These are phyloP conservation scores for Bombylius discolor DNA, from an alignment of 2,888 invertebrate genomes.

Conservation along the genomic window DNA sequence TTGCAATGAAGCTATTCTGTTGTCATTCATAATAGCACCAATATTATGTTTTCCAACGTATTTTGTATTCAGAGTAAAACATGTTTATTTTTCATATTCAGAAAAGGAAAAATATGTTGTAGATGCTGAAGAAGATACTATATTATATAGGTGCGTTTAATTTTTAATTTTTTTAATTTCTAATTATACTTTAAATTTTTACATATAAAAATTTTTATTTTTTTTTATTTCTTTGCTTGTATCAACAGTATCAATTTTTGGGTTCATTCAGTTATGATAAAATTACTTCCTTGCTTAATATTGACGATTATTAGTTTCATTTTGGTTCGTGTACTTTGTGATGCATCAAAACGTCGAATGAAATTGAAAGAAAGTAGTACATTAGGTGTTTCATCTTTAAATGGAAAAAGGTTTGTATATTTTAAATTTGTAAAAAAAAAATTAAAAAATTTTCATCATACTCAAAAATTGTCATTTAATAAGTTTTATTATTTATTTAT, in stretches of 20 bases:
- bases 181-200: background rate
- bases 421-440: no score
- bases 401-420: slow-evolving; percentile 17
- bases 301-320: slow-evolving; percentile 54
- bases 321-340: slow-evolving; percentile 53
- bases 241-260: slow-evolving; percentile 49
- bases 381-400: slow-evolving; percentile 36
- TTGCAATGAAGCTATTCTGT: slow-evolving; percentile 61
- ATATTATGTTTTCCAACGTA: slow-evolving; percentile 75
- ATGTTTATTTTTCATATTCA: slow-evolving; percentile 14
- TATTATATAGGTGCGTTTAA: slow-evolving; percentile 27
- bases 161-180: background rate
- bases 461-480: no score
- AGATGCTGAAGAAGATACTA: slow-evolving; percentile 27
- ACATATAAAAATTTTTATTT: background rate
- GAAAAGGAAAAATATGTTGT: slow-evolving; percentile 23
- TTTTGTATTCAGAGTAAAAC: slow-evolving; percentile 49
- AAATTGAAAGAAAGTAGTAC: slow-evolving; percentile 49
- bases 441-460: no score
- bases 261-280: slow-evolving; percentile 63
- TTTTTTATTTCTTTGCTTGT: background rate
- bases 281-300: slow-evolving; percentile 59
- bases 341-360: slow-evolving; percentile 61
- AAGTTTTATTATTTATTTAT: background rate
- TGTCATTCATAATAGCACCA: slow-evolving; percentile 63